Evolutionary conservation across 2,797 vertebrate genomes (phyloP), one percentile per base, ranked within the genome.

Genomic region (Clarias laeviceps): DNA sequence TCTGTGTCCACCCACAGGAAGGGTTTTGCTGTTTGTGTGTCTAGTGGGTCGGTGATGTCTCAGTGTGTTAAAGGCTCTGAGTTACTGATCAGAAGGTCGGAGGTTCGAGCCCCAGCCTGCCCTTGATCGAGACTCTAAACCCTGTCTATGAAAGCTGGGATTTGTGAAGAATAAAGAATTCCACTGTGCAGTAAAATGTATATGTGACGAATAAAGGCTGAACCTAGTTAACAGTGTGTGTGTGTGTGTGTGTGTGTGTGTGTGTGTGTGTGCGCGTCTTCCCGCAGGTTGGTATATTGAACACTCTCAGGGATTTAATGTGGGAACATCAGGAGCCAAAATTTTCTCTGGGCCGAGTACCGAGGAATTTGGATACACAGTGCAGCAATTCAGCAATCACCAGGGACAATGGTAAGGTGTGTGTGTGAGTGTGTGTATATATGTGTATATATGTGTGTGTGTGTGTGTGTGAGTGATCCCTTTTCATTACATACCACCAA

Each of bases 301-400:
- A 9, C 45, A 64, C 9, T 37, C 73, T 64, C 68, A 66, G 45
- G 83, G 84, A 65, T 91, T 91, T 86, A 91, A 90, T 18, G 90
- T 91, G 20, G 89, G 88, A 27, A 90, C 87, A 1, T 34, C 86
- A 62, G 89, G 87, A 83, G 88, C 89, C 59, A 91, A 86, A 78
- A 74, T 90, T n/a, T 90, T 91, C 87, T 84, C 88, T 11, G 89
- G 84, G 22, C 29, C 83, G 0, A 18, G 29, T 9, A 0, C 32
- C 14, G 89, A 91, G n/a, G 89, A 91, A 84, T 91, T 91, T 77
- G 90, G 90, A 50, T 90, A 90, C 87, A 88, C 88, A 9, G 84
- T 91, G 32, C 88, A 89, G 68, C 90, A 91, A 80, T 90, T 91
- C 66, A 89, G 59, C 69, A 91, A 86, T 40, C 27, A 82, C 59